phyloP scores from a whole-genome alignment of 2,797 vertebrate species.

The Sparidentex hasta region DNA sequence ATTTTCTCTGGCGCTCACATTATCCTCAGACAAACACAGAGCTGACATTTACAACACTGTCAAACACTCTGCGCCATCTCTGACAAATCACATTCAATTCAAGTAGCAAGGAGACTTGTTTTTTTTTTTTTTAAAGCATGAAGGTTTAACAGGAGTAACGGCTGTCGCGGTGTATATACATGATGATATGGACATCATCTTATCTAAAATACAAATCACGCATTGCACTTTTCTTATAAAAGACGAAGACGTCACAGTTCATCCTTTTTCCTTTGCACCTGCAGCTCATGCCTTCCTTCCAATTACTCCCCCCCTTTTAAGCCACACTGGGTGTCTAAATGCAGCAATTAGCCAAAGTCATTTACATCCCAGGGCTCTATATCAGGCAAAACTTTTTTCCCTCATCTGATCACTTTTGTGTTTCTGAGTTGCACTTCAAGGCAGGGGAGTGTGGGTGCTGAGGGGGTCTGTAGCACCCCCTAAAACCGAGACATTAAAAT shows the following conservation, averaged over 20 bases:
- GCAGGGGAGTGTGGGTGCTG: too few species aligned
- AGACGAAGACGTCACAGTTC: conserved; percentile 25
- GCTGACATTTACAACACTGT: conserved; percentile 15
- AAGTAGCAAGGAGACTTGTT: conserved; percentile 5
- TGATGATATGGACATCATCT: conserved; percentile 4
- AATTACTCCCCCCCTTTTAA: conserved; percentile 57
- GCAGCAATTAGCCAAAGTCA: conserved; percentile 80
- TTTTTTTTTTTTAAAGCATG: background rate
- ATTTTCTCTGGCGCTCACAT: conserved; percentile 51
- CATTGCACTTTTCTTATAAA: conserved; percentile 28
- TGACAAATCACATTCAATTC: conserved; percentile 33
- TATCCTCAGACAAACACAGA: conserved; percentile 44
- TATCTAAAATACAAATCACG: background rate
- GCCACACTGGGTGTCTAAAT: conserved; percentile 73
- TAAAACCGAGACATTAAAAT: too few species aligned
- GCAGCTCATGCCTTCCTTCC: conserved; percentile 58
- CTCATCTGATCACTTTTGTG: conserved; percentile 79
- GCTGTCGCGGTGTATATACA: conserved; percentile 2
- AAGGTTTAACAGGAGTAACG: conserved; percentile 2
- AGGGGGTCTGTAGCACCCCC: too few species aligned
- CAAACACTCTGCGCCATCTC: conserved; percentile 8
- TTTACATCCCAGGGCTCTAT: conserved; percentile 77
- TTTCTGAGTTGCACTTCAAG: conserved; percentile 65
- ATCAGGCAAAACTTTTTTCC: conserved; percentile 66
- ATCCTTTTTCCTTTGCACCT: conserved; percentile 63